Evolutionary conservation across 2,888 invertebrate species (phyloP), one percentile per base, ranked within the genome.

Genomic region (Anagyrus pseudococci): DNA sequence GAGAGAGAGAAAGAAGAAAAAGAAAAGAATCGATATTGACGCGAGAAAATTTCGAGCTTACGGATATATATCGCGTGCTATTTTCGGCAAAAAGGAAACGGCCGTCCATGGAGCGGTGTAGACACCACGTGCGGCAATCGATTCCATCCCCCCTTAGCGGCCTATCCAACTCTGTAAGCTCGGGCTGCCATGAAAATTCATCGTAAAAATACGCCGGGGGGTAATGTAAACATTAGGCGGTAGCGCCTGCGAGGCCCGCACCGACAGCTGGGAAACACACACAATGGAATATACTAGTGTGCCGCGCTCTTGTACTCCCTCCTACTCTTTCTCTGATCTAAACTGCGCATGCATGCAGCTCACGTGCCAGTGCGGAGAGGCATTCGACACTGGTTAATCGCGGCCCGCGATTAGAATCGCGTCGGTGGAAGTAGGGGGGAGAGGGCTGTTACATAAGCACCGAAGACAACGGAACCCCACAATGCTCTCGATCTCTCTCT

Each of bases 371-470:
- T 22, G 43, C 40, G 29, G 4, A 29, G 29, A 10, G 53, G 23
- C 10, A 56, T 62, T 58, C 62, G 62, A 58, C 62, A 62, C 58
- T 54, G 54, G 62, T 58, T 62, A 58, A 62, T 62, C 58, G 58
- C 48, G 48, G 13, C 29, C 23, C 52, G 29, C 52, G 62, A 62
- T 62, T 62, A 62, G 53, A 58, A 53, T 58, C 52, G 47, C 41
- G 22, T 15, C 26, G 41, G n/a, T n/a, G 10, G 29, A 8, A 22
- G 43, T 3, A 8, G 26, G 22, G 43, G 22, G n/a, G n/a, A n/a
- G n/a, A n/a, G n/a, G n/a, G n/a, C n/a, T 4, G 52, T 62, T 57
- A 50, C 56, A 26, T 56, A 56, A 50, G 46, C 2, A 15, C 19
- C 46, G 37, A 25, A 13, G 56, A 57, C 57, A 49, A 56, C 56